Evolutionary conservation across 2,113 vertebrate species (phyloP), one percentile per base, ranked within the genome.

Genomic region (Petaurus breviceps): DNA sequence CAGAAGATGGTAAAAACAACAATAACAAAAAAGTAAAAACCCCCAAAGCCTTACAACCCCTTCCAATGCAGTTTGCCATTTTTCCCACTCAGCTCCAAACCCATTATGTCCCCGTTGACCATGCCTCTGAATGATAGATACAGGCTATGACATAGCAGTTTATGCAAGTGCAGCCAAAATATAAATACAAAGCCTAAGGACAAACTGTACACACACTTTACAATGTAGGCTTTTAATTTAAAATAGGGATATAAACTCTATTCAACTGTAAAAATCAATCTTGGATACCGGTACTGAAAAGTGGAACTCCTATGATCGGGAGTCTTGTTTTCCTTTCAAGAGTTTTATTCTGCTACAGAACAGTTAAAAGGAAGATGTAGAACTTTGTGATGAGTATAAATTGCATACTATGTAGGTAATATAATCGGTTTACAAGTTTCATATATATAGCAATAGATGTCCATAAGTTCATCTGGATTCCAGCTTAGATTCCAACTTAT

Each of bases 91-190:
- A 84, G 96, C 98, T 98, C 97, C 98, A 97, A 97, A 97, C 97
- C 98, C 97, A 94, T 97, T 97, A 97, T 98, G 98, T 98, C 98
- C 98, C 98, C 97, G 97, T 97, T 98, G 98, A 98, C 99, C 99
- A 99, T 99, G 99, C 99, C 99, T 98, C 99, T 99, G 99, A 98
- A 98, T 98, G 98, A 99, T 98, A 99, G 98, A 99, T 98, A 99
- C 98, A 99, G 98, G 98, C 98, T 98, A 98, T 98, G 95, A 98
- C 98, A 97, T 98, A 99, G 98, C 98, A 99, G 98, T 98, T 99
- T 98, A 98, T 98, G 98, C 98, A 98, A 99, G 97, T 99, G 98
- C 99, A 98, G 99, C 99, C 98, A 98, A 68, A 68, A n/a, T 68
- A 37, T 3, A 68, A 98, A 98, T 98, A 98, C 98, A 98, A 99